phyloP scores from a whole-genome alignment of 2,113 vertebrate genomes.

The Brachyistius frenatus region DNA sequence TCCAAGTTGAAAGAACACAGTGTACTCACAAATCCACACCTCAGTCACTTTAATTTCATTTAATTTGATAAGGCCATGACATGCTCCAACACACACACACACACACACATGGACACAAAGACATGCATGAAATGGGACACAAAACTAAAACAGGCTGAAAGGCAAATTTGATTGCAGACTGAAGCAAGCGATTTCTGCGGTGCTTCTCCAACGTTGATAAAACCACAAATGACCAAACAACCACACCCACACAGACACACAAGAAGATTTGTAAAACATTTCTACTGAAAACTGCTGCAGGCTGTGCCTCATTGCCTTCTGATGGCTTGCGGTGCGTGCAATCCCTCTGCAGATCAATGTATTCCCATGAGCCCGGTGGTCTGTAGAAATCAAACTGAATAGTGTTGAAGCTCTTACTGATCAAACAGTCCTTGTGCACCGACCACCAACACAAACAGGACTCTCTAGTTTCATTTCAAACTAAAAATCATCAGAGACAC shows the following conservation, averaged over 20 bases:
- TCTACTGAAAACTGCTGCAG: slow-evolving; percentile 44
- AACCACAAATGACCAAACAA: slow-evolving; percentile 23
- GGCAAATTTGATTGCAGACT: slow-evolving; percentile 9
- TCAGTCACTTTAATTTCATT: not conserved
- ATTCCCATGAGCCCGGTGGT: slow-evolving; percentile 40
- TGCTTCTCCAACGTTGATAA: not conserved
- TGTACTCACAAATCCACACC: too few species aligned
- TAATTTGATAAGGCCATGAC: not conserved
- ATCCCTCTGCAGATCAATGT: slow-evolving; percentile 65
- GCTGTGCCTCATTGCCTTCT: slow-evolving; percentile 73
- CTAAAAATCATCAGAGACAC: not conserved
- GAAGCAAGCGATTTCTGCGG: not conserved
- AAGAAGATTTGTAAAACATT: slow-evolving; percentile 32
- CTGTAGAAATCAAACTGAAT: slow-evolving; percentile 52
- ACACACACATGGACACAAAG: too few species aligned
- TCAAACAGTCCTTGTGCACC: slow-evolving; percentile 21
- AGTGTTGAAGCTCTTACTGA: slow-evolving; percentile 34
- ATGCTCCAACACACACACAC: slow-evolving; percentile 15
- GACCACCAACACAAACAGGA: slow-evolving; percentile 16
- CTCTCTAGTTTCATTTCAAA: slow-evolving; percentile 3
- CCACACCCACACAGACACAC: slow-evolving; percentile 4
- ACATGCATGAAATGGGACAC: too few species aligned
- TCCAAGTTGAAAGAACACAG: not conserved
- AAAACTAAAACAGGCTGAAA: not conserved
- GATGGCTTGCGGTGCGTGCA: slow-evolving; percentile 62